phyloP scores from a whole-genome alignment of 2,888 invertebrate genomes.

The Tanaodytes sp. region DNA sequence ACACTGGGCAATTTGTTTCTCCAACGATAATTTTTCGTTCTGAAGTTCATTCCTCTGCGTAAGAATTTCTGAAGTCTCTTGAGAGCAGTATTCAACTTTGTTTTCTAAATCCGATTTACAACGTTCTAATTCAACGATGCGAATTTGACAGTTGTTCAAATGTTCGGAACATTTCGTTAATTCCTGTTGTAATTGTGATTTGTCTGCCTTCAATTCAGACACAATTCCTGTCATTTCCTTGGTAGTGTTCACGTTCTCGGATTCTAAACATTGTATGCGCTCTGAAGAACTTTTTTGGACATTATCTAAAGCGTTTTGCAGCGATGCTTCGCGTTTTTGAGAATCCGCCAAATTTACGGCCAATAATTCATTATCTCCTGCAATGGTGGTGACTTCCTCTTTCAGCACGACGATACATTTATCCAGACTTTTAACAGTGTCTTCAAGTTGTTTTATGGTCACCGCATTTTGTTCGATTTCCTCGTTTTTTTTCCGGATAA shows the following conservation, averaged over 20 bases:
- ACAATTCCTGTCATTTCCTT: not conserved
- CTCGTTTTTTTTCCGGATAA: slow-evolving; percentile 35
- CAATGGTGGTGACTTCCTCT: not conserved
- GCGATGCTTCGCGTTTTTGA: slow-evolving; percentile 7
- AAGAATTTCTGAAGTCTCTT: not conserved
- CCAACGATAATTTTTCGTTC: not conserved
- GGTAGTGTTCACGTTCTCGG: not conserved
- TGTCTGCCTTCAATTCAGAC: not conserved
- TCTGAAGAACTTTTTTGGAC: not conserved
- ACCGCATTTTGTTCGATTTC: slow-evolving; percentile 37
- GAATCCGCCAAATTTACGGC: slow-evolving; percentile 3
- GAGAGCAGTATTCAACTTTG: not conserved
- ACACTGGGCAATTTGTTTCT: slow-evolving; percentile 4
- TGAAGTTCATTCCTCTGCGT: not conserved
- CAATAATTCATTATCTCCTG: not conserved
- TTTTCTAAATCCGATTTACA: not conserved
- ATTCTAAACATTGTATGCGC: not conserved
- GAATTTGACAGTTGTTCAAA: not conserved
- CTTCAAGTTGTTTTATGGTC: slow-evolving; percentile 6
- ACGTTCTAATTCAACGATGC: slow-evolving; percentile 10
- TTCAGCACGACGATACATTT: slow-evolving; percentile 12
- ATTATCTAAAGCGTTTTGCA: slow-evolving; percentile 11
- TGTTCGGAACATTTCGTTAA: not conserved
- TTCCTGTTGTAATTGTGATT: not conserved
- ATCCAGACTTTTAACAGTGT: not conserved